phyloP scores from a whole-genome alignment of 2,797 vertebrate species.

The Aldrovandia affinis region DNA sequence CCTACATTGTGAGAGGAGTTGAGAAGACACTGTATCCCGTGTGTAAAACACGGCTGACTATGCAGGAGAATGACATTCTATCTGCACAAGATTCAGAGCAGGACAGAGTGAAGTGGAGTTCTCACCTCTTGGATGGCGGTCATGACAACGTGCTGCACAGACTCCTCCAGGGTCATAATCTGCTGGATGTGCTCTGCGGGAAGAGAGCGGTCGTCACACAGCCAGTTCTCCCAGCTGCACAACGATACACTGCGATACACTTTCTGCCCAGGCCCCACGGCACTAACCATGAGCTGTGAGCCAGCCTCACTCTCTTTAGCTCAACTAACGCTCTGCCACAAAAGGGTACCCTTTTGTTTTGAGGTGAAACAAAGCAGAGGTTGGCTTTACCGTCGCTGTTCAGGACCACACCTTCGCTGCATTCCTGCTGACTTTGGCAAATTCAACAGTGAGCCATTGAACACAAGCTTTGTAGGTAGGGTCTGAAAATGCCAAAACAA shows the following conservation, averaged over 20 bases:
- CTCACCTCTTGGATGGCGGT: conserved; percentile 74
- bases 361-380: conserved; percentile 56
- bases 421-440: conserved; percentile 64
- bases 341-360: conserved; percentile 57
- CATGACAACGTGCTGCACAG: conserved; percentile 63
- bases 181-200: conserved; percentile 70
- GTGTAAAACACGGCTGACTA: background rate
- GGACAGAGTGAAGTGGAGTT: background rate
- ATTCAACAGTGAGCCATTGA: conserved; percentile 42
- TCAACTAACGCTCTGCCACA: conserved; percentile 44
- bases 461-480: conserved; percentile 48
- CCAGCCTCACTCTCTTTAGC: background rate
- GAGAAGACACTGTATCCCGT: background rate
- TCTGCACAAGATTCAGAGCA: background rate
- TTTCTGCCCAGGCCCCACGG: conserved; percentile 18
- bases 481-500: conserved; percentile 4
- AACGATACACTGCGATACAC: background rate
- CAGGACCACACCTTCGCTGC: conserved; percentile 44
- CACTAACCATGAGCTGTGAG: conserved; percentile 35
- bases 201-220: background rate
- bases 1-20: background rate
- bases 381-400: conserved; percentile 48
- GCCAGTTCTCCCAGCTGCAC: background rate
- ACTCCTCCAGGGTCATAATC: conserved; percentile 72
- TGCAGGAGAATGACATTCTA: background rate